A percentile compares a stretch with the other conserved stretches of the same genome.
Conservation (phyloP, 2,888 invertebrate species). For the Corbicula japonica region DNA sequence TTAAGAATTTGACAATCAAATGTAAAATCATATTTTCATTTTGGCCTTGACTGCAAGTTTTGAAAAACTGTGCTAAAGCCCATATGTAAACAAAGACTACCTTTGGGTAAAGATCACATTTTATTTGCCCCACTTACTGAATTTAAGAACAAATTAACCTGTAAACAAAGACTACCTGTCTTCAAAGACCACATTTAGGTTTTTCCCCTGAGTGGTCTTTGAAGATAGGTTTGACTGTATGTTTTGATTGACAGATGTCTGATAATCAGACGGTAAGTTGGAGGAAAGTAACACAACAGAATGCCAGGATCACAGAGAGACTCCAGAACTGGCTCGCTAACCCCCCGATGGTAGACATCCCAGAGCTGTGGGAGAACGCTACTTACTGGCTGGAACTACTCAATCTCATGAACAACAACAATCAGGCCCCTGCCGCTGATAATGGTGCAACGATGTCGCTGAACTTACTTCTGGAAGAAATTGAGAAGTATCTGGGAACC, state of each 20-base stretch:
- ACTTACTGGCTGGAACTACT: conserved; percentile 34
- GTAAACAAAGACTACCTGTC: no score
- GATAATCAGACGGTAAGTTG: conserved; percentile 29
- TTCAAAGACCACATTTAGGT: no score
- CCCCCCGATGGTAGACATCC: conserved; percentile 35
- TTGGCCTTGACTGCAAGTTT: no score
- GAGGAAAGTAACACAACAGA: conserved; percentile 11
- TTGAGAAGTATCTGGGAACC: conserved; percentile 18
- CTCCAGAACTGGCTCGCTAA: conserved; percentile 24
- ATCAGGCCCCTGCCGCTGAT: not conserved
- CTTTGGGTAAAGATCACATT: no score
- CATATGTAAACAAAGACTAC: no score
- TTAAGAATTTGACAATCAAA: no score
- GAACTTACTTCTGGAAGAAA: conserved; percentile 20
- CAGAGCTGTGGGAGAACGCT: conserved; percentile 25
- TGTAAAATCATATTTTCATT: no score
- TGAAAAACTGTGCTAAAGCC: no score
- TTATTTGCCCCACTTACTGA: no score
- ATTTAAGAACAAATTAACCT: no score
- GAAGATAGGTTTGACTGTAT: no score
- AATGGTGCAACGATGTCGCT: conserved; percentile 20
- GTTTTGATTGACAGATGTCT: conserved; percentile 49
- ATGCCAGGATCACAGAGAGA: conserved; percentile 14
- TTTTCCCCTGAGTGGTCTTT: no score
- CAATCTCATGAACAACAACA: conserved; percentile 3